Base-by-base conservation (phyloP, 1,140 invertebrate species). In the Trichoplusia ni region DNA sequence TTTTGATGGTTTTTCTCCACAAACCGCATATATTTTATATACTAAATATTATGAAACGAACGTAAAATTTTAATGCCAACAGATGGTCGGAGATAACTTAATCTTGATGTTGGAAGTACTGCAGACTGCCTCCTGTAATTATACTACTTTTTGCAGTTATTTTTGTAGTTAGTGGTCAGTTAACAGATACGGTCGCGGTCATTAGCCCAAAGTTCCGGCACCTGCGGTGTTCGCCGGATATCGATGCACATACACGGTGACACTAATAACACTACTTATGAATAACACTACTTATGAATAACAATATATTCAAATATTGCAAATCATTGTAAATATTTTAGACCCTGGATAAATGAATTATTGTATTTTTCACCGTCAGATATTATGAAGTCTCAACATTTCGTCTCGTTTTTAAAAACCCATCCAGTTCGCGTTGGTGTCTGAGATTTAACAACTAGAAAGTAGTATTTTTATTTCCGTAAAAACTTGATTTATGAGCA, bases 151-250 rank as follows among this genome's bases (percentile, higher is more conserved):
- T 77, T 53, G 62, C 67, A 47, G 53, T 35, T 42, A 37, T 60
- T 53, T 67, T 60, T 64, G 49, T 44, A 44, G 46, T 54, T 53
- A 61, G 65, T 62, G 49, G 42, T 14, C 51, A 18, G 40, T 46
- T 42, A 51, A 53, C 37, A 64, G 53, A 67, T 44, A 49, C 51
- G 56, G 56, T 51, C 27, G 60, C 64, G 76, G 73, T 79, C 76
- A 76, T 79, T 76, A 65, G 71, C 73, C 76, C 21, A 35, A 38
- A 46, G 65, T 76, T 79, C 73, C 71, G 71, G 69, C 66, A 65
- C 29, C 69, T 67, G 65, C 9, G 13, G 19, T 31, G 44, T 40
- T 58, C 51, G 35, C 59, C 65, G 70, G 73, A 72, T 65, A 68
- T 72, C 71, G 67, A 56, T 65, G 64, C 40, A 47, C 47, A 29